Conservation (phyloP, 2,113 vertebrate species). For the Tenebrosternarchus preto region DNA sequence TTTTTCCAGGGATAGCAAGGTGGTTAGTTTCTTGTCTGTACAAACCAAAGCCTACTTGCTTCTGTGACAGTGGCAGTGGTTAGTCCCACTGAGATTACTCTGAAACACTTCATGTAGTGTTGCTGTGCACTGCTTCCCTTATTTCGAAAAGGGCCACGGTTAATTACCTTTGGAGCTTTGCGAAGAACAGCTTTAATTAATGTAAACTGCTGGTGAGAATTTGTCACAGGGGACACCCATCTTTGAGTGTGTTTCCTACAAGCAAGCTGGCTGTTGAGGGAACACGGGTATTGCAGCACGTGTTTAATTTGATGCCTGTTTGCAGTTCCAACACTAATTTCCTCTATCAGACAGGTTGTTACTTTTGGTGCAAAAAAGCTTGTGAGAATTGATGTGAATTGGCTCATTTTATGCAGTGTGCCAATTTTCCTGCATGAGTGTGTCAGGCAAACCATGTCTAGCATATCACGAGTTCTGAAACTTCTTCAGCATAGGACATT, state of each 20-base stretch:
- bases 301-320: constrained; percentile 47
- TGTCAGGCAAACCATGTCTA: neutral
- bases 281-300: constrained; percentile 31
- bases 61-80: constrained; percentile 28
- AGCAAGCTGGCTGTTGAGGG: constrained; percentile 28
- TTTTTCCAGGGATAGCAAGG: constrained; percentile 38
- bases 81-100: constrained; percentile 13
- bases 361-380: constrained; percentile 33
- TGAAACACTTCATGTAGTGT: constrained; percentile 42
- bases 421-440: neutral
- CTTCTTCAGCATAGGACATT: too few species aligned
- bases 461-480: neutral
- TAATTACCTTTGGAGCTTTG: constrained; percentile 58
- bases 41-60: constrained; percentile 43
- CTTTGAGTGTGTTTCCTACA: constrained; percentile 22
- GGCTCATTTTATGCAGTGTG: constrained; percentile 11
- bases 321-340: constrained; percentile 37
- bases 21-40: constrained; percentile 23
- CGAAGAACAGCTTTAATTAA: constrained; percentile 57
- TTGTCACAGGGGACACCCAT: constrained; percentile 46
- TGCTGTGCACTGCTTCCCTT: constrained; percentile 11
- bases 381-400: constrained; percentile 1
- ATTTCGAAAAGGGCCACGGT: constrained; percentile 42
- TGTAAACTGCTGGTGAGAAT: constrained; percentile 56
- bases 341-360: constrained; percentile 34